These are phyloP conservation scores for Chaunax sp. DNA, from an alignment of 2,797 vertebrate species.

Conservation along the genomic window DNA sequence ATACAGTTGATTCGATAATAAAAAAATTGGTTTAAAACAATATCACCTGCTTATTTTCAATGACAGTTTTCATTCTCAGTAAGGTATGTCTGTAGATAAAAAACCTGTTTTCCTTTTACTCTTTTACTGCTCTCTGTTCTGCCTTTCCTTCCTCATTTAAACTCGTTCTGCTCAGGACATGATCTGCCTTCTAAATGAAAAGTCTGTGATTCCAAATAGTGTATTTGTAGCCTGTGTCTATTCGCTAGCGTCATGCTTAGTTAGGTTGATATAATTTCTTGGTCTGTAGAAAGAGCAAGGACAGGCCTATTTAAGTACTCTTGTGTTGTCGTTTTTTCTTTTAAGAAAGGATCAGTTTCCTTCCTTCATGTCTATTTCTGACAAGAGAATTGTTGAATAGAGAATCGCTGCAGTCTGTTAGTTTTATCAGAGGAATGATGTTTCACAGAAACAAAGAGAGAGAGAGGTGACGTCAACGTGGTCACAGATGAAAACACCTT, in stretches of 20 bases:
- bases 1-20: background rate
- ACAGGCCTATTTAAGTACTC: background rate
- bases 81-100: slow-evolving; percentile 32
- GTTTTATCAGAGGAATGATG: slow-evolving; percentile 56
- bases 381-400: slow-evolving; percentile 11
- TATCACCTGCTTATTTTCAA: too few species aligned
- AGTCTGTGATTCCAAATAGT: too few species aligned
- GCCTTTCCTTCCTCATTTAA: slow-evolving; percentile 62
- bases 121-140: slow-evolving; percentile 38
- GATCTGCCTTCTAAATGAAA: too few species aligned
- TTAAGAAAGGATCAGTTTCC: slow-evolving; percentile 18
- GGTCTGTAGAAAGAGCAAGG: background rate
- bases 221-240: background rate
- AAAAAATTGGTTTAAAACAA: too few species aligned
- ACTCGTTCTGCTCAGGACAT: background rate
- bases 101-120: slow-evolving; percentile 19
- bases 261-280: background rate
- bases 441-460: too few species aligned
- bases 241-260: background rate
- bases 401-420: slow-evolving; percentile 18
- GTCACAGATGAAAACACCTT: slow-evolving; percentile 53
- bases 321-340: slow-evolving; percentile 1
- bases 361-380: slow-evolving; percentile 20
- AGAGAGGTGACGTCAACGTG: slow-evolving; percentile 8
- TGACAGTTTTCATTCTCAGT: too few species aligned